Conservation (phyloP, 2,888 invertebrate genomes). For the Cotesia congregata region DNA sequence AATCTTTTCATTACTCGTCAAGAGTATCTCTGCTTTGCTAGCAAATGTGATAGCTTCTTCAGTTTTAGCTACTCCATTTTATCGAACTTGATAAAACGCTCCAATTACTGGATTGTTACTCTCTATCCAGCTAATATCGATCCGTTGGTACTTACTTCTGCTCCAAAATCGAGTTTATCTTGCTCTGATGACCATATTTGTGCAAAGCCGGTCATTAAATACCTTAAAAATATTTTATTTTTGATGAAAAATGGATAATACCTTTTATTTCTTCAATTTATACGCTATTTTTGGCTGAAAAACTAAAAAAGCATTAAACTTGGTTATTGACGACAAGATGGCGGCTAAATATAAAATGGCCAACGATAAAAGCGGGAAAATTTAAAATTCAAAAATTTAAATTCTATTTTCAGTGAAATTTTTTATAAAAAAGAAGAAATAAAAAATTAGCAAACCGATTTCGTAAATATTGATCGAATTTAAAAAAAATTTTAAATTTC, state of each 20-base stretch:
- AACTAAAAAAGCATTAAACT: no score
- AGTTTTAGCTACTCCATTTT: no score
- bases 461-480: neutral
- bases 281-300: no score
- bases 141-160: neutral
- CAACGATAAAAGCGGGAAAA: no score
- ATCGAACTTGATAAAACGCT: no score
- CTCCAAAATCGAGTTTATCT: neutral
- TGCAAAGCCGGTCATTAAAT: neutral
- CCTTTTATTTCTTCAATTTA: no score
- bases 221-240: neutral
- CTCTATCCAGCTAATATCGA: neutral
- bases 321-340: no score
- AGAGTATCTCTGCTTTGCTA: neutral
- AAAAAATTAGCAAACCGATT: neutral
- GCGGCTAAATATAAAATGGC: no score
- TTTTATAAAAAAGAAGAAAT: neutral
- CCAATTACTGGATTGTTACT: neutral
- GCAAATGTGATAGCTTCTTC: neutral
- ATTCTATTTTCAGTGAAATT: no score
- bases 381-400: no score
- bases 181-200: neutral
- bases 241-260: no score
- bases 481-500: conserved; percentile 7
- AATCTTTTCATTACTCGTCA: neutral